Evolutionary conservation across 1,140 invertebrate genomes (phyloP).

Genomic region (Drosophila elegans): DNA sequence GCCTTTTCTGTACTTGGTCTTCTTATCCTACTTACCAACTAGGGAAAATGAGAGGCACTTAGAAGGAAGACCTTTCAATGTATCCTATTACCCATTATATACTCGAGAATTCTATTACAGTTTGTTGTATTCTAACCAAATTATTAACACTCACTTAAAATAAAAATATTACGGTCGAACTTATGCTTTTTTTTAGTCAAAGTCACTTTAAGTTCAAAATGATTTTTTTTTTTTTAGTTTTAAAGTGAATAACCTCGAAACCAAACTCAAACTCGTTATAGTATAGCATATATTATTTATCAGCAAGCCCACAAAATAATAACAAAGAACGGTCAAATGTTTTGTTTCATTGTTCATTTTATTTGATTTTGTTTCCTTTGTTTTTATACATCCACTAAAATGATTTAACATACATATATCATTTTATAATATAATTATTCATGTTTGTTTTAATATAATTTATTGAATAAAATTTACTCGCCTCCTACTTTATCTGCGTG

Average conservation of each 20-base stretch:
- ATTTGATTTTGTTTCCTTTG: slow-evolving; percentile 65
- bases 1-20: slow-evolving; percentile 3
- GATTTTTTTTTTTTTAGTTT: background rate
- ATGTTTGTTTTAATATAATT: slow-evolving; percentile 67
- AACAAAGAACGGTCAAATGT: background rate
- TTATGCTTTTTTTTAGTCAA: background rate
- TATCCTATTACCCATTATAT: slow-evolving; percentile 10
- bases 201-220: background rate
- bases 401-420: slow-evolving; percentile 79
- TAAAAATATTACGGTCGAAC: background rate
- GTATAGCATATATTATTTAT: background rate
- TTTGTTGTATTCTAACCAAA: background rate
- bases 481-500: slow-evolving; percentile 41
- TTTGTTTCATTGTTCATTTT: slow-evolving; percentile 45
- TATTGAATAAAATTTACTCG: slow-evolving; percentile 61
- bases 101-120: slow-evolving; percentile 10
- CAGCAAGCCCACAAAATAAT: background rate
- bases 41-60: background rate
- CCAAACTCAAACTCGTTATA: too few species aligned
- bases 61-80: background rate
- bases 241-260: background rate
- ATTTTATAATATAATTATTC: slow-evolving; percentile 64
- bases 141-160: background rate
- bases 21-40: background rate
- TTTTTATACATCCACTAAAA: slow-evolving; percentile 79